Evolutionary conservation across 2,888 invertebrate species (phyloP).

Genomic region (Silvanus unidentatus): DNA sequence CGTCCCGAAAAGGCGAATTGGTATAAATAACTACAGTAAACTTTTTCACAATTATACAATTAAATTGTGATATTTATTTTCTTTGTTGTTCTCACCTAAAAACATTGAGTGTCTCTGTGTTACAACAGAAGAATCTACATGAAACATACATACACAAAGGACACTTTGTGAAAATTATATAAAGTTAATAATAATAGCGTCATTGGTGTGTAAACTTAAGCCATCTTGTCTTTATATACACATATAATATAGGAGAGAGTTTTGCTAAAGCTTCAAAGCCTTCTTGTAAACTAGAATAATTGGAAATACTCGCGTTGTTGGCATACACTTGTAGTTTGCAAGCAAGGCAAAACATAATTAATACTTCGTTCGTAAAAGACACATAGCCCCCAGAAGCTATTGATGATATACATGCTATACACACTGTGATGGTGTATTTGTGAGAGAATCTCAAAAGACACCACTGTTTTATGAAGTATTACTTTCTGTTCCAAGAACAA

Average conservation of each 20-base stretch:
- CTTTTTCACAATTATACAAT: too few species aligned
- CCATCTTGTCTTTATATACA: constrained; percentile 13
- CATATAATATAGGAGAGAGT: constrained; percentile 7
- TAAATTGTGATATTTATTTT: too few species aligned
- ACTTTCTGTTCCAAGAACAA: too few species aligned
- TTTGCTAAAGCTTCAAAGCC: constrained; percentile 17
- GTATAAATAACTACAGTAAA: too few species aligned
- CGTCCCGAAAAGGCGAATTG: too few species aligned
- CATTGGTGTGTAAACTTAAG: constrained; percentile 17
- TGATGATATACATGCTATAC: background rate
- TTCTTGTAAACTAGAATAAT: constrained; percentile 14
- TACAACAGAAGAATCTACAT: too few species aligned
- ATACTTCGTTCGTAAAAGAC: constrained; percentile 11
- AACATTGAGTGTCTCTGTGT: too few species aligned
- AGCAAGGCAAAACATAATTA: constrained; percentile 13
- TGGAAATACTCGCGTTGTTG: constrained; percentile 17
- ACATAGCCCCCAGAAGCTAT: constrained; percentile 6
- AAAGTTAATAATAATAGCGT: constrained; percentile 15
- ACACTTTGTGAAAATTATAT: constrained; percentile 1
- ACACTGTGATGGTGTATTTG: too few species aligned
- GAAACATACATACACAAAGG: background rate
- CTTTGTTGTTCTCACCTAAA: too few species aligned
- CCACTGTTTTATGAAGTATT: too few species aligned
- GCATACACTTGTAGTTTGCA: constrained; percentile 13
- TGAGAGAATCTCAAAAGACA: too few species aligned